These are phyloP conservation scores for Bradynema listronoti DNA, from an alignment of 1,140 invertebrate species.

Conservation along the genomic window DNA sequence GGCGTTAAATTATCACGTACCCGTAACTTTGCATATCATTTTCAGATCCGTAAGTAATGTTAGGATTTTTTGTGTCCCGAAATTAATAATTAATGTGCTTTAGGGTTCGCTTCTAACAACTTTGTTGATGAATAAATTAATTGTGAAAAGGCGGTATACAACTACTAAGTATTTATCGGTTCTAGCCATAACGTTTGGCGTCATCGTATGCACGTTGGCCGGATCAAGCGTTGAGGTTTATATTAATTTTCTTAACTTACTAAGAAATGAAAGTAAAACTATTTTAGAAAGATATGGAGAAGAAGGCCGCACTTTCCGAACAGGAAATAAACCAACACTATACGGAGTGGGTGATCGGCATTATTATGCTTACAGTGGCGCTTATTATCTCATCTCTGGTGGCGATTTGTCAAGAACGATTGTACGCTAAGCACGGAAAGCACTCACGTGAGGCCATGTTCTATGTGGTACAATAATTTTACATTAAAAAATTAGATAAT, in stretches of 20 bases:
- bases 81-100: constrained; percentile 44
- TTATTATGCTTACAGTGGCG: constrained; percentile 75
- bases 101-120: constrained; percentile 91
- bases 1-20: constrained; percentile 90
- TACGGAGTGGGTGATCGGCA: constrained; percentile 63
- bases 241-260: no score
- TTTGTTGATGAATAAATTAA: constrained; percentile 85
- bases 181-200: constrained; percentile 81
- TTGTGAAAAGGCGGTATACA: constrained; percentile 75
- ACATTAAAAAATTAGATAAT: constrained; percentile 46
- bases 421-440: constrained; percentile 80
- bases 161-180: constrained; percentile 83
- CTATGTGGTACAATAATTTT: constrained; percentile 68
- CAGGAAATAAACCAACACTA: constrained; percentile 54
- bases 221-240: no score
- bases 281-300: no score
- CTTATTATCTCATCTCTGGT: constrained; percentile 86
- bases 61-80: not conserved
- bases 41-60: constrained; percentile 76
- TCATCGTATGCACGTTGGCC: constrained; percentile 82
- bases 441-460: constrained; percentile 87
- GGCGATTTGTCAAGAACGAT: constrained; percentile 89
- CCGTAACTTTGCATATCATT: constrained; percentile 97
- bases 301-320: constrained; percentile 30
- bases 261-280: no score